Conservation (phyloP, 2,113 vertebrate species). For the Fulica atra region DNA sequence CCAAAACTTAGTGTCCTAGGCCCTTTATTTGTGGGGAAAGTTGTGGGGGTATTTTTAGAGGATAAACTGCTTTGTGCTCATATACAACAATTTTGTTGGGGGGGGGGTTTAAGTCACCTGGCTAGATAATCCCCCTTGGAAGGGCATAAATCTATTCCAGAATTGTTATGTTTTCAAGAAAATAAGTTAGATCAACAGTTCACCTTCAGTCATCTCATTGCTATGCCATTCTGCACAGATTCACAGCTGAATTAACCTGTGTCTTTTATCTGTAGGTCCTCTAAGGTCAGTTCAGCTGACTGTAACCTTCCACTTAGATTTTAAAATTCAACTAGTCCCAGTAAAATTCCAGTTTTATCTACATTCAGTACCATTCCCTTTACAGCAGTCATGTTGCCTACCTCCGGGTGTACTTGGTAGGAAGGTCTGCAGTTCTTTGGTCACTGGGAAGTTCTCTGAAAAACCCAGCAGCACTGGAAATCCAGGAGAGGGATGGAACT, state of each 20-base stretch:
- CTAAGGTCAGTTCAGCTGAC: background rate
- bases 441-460: background rate
- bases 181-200: background rate
- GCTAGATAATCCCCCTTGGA: background rate
- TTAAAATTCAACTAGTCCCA: background rate
- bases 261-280: background rate
- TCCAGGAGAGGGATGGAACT: background rate
- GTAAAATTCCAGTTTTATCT: background rate
- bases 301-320: background rate
- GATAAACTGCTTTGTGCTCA: accelerated
- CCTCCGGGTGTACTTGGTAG: background rate
- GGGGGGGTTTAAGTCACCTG: background rate
- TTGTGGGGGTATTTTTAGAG: background rate
- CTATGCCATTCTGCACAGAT: background rate
- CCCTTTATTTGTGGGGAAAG: background rate
- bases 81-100: background rate
- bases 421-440: background rate
- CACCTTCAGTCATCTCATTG: background rate
- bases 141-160: background rate
- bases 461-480: background rate
- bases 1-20: background rate
- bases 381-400: background rate
- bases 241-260: background rate
- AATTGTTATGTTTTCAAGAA: background rate
- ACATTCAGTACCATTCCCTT: background rate